A percentile compares a stretch with the other conserved stretches of the same genome.
phyloP scores from a whole-genome alignment of 1,140 invertebrate genomes.

The Meloidogyne floridensis region DNA sequence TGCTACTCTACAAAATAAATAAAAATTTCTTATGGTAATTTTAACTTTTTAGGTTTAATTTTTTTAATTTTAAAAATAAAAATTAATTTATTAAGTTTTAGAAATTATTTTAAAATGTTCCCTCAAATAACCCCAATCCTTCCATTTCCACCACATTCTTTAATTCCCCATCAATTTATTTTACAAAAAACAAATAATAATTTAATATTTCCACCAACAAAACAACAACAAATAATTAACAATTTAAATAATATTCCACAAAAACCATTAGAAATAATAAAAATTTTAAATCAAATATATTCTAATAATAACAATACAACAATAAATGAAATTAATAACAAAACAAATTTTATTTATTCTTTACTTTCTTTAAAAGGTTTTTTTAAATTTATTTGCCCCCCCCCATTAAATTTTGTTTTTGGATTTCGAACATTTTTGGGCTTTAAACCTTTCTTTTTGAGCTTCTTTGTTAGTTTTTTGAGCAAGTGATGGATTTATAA shows the following conservation, averaged over 20 bases:
- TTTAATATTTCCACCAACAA: neutral
- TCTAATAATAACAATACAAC: neutral
- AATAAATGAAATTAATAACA: neutral
- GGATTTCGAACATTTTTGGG: no score
- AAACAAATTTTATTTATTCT: neutral
- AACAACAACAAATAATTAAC: conserved; percentile 4
- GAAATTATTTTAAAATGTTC: neutral
- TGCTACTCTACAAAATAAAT: no score
- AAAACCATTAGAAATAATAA: neutral
- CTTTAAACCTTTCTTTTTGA: no score
- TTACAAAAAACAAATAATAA: conserved; percentile 6
- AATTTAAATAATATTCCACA: neutral
- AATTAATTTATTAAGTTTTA: neutral
- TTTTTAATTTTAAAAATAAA: neutral
- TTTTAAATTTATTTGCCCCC: neutral
- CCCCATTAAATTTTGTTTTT: no score
- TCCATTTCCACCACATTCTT: neutral
- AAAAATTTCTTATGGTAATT: no score
- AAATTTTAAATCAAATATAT: neutral
- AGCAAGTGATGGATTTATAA: no score
- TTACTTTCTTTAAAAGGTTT: neutral
- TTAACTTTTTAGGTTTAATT: no score
- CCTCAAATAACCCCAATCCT: neutral
- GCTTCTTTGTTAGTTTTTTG: no score
- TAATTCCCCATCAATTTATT: neutral